Percentiles rank a stretch among this genome's conserved stretches.
Evolutionary conservation across 2,113 vertebrate species (phyloP).

Genomic region (Cebus imitator): DNA sequence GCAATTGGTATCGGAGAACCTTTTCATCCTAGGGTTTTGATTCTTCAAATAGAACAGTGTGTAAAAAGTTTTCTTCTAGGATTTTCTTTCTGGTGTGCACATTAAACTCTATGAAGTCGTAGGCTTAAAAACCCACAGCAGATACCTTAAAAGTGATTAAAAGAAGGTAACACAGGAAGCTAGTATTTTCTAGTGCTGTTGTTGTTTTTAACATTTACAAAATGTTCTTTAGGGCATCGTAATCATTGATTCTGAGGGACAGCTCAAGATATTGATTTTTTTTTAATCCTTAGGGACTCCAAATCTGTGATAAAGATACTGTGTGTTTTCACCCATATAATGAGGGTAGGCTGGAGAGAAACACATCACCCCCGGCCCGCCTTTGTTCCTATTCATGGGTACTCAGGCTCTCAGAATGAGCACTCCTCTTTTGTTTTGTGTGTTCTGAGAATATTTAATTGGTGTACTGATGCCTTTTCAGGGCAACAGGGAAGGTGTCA

Average conservation of each 20-base stretch:
- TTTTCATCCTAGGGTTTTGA: neutral
- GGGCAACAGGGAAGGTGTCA: neutral
- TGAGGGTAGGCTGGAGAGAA: conserved; percentile 47
- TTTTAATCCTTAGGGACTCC: neutral
- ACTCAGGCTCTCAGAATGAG: conserved; percentile 61
- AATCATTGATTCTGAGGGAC: neutral
- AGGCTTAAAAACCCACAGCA: neutral
- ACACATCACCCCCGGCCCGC: neutral
- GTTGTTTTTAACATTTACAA: conserved; percentile 27
- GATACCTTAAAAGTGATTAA: neutral
- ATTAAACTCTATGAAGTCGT: neutral
- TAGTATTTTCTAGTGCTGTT: neutral
- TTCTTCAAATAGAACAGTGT: neutral
- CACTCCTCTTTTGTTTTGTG: conserved; percentile 53
- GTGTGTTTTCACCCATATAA: conserved; percentile 74
- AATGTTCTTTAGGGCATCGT: neutral
- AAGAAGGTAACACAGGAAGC: neutral
- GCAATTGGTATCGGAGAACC: neutral
- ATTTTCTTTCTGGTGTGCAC: neutral
- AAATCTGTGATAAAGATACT: conserved; percentile 19
- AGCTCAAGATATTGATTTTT: neutral
- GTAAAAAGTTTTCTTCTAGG: neutral
- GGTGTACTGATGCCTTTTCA: neutral
- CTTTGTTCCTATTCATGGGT: conserved; percentile 67
- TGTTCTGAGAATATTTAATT: conserved; percentile 18